Percentiles rank a stretch among this genome's conserved stretches.
phyloP scores from a whole-genome alignment of 1,140 invertebrate species.

The Danaus plexippus region DNA sequence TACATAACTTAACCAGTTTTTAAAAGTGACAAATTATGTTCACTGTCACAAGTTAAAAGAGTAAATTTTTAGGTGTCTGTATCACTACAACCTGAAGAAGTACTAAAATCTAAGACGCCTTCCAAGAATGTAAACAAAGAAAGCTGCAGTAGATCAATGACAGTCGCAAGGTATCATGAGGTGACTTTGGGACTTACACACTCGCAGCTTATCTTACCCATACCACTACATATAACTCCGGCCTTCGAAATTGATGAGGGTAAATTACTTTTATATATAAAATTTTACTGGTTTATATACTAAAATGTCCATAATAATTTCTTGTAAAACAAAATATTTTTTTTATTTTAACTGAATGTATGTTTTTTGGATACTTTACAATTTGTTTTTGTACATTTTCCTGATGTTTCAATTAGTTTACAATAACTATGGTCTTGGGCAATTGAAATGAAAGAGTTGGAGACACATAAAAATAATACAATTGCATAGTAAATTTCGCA shows the following conservation, averaged over 20 bases:
- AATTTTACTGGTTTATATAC: background rate
- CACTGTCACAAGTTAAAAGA: no score
- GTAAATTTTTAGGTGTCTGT: slow-evolving; percentile 77
- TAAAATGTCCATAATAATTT: no score
- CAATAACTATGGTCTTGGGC: no score
- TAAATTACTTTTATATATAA: slow-evolving; percentile 43
- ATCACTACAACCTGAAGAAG: slow-evolving; percentile 93
- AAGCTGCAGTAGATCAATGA: slow-evolving; percentile 66
- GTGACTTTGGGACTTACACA: slow-evolving; percentile 90
- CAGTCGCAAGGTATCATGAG: slow-evolving; percentile 91
- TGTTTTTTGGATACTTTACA: slow-evolving; percentile 6
- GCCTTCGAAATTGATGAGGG: slow-evolving; percentile 90
- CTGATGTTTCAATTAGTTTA: no score
- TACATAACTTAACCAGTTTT: no score
- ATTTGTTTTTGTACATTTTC: slow-evolving; percentile 11
- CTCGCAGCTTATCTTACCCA: slow-evolving; percentile 91
- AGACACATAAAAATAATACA: no score
- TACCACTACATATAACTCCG: slow-evolving; percentile 94
- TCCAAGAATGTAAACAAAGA: slow-evolving; percentile 58
- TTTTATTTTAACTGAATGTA: background rate
- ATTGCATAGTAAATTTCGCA: no score
- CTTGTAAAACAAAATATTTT: slow-evolving; percentile 2
- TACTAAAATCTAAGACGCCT: slow-evolving; percentile 66
- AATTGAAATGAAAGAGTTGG: no score
- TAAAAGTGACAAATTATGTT: background rate